phyloP scores from a whole-genome alignment of 2,888 invertebrate species.

The Yponomeuta cagnagella region DNA sequence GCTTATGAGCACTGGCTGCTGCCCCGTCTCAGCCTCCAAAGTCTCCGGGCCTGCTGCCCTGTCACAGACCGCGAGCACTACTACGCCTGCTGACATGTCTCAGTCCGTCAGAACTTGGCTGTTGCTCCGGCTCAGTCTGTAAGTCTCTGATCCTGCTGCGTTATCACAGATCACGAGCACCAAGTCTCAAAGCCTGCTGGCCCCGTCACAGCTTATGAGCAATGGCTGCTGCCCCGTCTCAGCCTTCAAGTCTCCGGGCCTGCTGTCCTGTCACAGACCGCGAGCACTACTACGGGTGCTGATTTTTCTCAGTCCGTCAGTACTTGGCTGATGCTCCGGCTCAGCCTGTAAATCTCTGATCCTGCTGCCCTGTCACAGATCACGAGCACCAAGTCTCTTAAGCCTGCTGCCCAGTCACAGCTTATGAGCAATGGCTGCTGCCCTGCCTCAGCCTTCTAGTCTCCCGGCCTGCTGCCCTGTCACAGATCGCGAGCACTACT shows the following conservation, averaged over 20 bases:
- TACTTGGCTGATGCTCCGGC: constrained; percentile 4
- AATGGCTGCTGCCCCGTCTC: background rate
- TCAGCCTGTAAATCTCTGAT: background rate
- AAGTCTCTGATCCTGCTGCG: background rate
- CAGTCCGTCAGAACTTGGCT: constrained; percentile 4
- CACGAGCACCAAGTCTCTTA: background rate
- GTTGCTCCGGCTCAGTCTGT: constrained; percentile 3
- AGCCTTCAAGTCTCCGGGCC: background rate
- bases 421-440: constrained; percentile 5
- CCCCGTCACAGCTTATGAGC: background rate
- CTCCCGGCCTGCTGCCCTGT: constrained; percentile 8
- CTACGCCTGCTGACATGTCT: background rate
- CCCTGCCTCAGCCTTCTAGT: constrained; percentile 4
- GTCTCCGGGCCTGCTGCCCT: constrained; percentile 17
- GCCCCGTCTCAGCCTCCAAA: background rate
- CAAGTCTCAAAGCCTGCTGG: background rate
- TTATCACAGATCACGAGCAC: background rate
- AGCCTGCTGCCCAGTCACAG: background rate
- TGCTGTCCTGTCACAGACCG: constrained; percentile 21
- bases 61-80: background rate
- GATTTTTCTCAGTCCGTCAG: constrained; percentile 7
- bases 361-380: background rate
- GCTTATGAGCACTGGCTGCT: background rate
- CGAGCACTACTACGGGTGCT: constrained; percentile 4
- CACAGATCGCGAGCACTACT: constrained; percentile 3